Base-by-base conservation (phyloP, 1,140 invertebrate genomes). In the Cyrtorhinus lividipennis region DNA sequence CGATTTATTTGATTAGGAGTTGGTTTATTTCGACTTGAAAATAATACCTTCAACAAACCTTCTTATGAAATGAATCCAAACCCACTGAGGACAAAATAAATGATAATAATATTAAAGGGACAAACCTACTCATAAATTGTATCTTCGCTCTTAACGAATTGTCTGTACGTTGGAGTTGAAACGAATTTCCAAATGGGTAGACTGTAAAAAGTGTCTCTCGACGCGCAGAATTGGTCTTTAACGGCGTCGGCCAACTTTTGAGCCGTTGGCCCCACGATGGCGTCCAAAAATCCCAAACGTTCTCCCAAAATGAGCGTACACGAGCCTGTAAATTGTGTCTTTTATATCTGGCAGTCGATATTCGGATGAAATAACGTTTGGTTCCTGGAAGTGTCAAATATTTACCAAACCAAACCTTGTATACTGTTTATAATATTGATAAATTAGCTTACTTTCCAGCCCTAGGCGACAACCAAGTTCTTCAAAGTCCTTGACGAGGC, bases 181-280 rank as follows among this genome's bases (percentile, higher is more conserved):
- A 86, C 79, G 61, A 86, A 78, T 73, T 92, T 92, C 88, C 89
- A 92, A 26, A 89, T 72, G 0, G 88, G 87, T 24, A 89, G 76
- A 0, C 87, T 87, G 71, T 87, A 92, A 73, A 85, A 87, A 18
- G 85, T 85, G 68, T 90, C 88, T 56, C 87, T 77, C 62, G 83
- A 84, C 0, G 85, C 84, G 38, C 81, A 77, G 70, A 90, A 90
- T 66, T 88, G 81, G 45, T 82, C 75, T 68, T 86, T 83, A 5
- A 88, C 83, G 1, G 86, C 84, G 45, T 80, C 73, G 15, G 84
- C 83, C 56, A 90, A 72, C 63, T 78, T 76, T 15, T 65, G 65
- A 10, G 76, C 76, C 20, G 73, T 67, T 2, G 72, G 67, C 62
- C 73, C 70, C 2, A 70, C 76, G 62, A 81, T 73, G 25, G 77